phyloP scores from a whole-genome alignment of 2,797 vertebrate species.

The Octomys mimax region DNA sequence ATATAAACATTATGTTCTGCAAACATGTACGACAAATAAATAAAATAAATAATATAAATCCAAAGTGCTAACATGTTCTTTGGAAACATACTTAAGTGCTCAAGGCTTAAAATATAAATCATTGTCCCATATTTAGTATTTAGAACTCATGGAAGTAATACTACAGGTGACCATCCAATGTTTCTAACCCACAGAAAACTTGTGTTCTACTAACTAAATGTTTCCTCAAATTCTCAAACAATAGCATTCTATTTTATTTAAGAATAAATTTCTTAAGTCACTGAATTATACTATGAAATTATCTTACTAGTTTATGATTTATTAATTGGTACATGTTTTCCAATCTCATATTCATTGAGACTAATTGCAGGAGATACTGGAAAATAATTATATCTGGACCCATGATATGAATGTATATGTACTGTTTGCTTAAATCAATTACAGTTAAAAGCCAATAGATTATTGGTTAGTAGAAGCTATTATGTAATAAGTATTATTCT shows the following conservation, averaged over 20 bases:
- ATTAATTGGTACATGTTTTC: background rate
- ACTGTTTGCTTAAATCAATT: background rate
- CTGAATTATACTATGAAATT: background rate
- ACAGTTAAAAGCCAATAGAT: background rate
- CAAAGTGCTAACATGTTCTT: background rate
- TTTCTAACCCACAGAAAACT: background rate
- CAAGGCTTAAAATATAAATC: background rate
- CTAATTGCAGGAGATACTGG: background rate
- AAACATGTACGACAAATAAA: background rate
- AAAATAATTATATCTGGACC: background rate
- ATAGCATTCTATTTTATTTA: background rate
- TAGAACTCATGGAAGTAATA: background rate
- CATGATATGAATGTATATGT: background rate
- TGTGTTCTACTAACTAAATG: background rate
- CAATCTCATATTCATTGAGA: background rate
- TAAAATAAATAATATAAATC: background rate
- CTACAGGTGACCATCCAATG: background rate
- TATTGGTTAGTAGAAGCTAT: background rate
- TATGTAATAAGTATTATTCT: background rate
- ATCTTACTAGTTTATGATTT: background rate
- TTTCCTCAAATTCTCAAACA: constrained; percentile 10
- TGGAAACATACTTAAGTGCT: background rate
- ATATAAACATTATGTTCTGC: background rate
- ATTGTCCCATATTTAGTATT: background rate
- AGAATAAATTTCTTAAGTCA: background rate